Evolutionary conservation across 30 jellyfish, hydroid and myxozoan species (phyloP).

Genomic region (Pelagia noctiluca): DNA sequence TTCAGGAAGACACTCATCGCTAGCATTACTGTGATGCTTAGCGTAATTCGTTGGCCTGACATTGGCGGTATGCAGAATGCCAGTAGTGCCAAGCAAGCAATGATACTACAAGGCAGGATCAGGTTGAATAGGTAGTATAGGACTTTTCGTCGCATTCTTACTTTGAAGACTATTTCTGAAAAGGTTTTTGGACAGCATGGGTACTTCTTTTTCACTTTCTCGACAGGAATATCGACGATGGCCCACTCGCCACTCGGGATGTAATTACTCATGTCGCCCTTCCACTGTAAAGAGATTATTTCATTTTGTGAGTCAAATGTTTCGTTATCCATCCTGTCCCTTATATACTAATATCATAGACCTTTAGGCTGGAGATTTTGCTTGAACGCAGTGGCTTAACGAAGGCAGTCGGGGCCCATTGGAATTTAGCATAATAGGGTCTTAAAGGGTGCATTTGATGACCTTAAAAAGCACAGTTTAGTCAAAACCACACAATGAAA

Average conservation of each 20-base stretch:
- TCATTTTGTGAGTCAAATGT: too few species aligned
- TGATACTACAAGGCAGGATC: slow-evolving; percentile 74
- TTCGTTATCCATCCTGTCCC: too few species aligned
- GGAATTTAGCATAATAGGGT: too few species aligned
- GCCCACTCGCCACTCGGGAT: slow-evolving; percentile 85
- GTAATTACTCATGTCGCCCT: slow-evolving; percentile 74
- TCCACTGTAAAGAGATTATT: too few species aligned
- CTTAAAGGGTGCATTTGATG: too few species aligned
- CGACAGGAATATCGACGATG: slow-evolving; percentile 67
- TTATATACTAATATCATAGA: too few species aligned
- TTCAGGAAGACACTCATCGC: slow-evolving; percentile 82
- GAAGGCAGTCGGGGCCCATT: too few species aligned
- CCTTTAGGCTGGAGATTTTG: too few species aligned
- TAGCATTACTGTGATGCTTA: slow-evolving; percentile 79
- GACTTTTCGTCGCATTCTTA: slow-evolving; percentile 74
- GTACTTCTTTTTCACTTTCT: slow-evolving; percentile 38
- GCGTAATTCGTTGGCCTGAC: slow-evolving; percentile 79
- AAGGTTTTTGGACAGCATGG: slow-evolving; percentile 61
- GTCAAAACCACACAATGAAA: too few species aligned
- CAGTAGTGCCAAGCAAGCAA: slow-evolving; percentile 70
- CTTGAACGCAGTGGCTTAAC: too few species aligned
- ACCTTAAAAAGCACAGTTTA: too few species aligned
- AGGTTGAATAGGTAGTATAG: slow-evolving; percentile 65
- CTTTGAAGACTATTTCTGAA: slow-evolving; percentile 63
- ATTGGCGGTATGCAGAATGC: slow-evolving; percentile 79